phyloP scores from a whole-genome alignment of 2,113 vertebrate genomes.

The Pandion haliaetus region DNA sequence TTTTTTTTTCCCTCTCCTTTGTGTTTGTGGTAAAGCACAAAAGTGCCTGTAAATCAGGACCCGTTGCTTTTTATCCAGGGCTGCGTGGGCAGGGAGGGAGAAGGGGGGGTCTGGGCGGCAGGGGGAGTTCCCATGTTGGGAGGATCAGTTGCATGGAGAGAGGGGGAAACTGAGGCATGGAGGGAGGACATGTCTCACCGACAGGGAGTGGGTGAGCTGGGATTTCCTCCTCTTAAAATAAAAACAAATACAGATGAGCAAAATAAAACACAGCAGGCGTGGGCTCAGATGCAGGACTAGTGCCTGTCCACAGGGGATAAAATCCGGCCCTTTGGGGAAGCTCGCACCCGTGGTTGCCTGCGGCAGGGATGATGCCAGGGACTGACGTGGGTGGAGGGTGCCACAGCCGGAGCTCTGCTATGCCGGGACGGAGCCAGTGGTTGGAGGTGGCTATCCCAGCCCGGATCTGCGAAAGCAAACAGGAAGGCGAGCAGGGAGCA shows the following conservation, averaged over 20 bases:
- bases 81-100: background rate
- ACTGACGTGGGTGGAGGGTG: accelerated
- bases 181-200: accelerated
- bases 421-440: background rate
- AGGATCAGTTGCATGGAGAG: background rate
- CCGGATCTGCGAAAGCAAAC: constrained; percentile 42
- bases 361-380: background rate
- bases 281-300: background rate
- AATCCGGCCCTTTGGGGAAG: background rate
- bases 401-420: background rate
- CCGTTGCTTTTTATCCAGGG: background rate
- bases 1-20: background rate
- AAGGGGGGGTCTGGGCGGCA: too few species aligned
- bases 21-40: background rate
- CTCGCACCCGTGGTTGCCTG: accelerated
- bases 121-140: background rate
- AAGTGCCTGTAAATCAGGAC: background rate
- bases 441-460: background rate
- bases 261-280: background rate
- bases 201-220: background rate
- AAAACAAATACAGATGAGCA: background rate
- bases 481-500: constrained; percentile 33
- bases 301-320: background rate
- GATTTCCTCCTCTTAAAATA: background rate
- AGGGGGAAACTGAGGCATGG: constrained; percentile 17